Base-by-base conservation (phyloP, 30 jellyfish, hydroid and myxozoan genomes). In the Aurelia aurita complex sp. Pacific region DNA sequence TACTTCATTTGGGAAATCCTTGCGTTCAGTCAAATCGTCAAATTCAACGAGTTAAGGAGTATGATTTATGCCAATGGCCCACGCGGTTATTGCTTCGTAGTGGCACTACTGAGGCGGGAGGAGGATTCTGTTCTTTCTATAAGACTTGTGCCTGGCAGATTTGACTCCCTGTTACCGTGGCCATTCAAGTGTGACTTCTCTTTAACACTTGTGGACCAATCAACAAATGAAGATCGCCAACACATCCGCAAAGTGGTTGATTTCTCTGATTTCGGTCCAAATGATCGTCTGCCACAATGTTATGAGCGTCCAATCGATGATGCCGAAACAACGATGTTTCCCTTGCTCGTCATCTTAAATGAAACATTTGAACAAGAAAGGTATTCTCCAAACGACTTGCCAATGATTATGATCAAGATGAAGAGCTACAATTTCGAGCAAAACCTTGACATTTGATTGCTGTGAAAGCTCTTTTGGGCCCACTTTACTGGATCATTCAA, bases 141-240 rank as follows among this genome's bases (percentile, higher is more conserved):
- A 38, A 63, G 70, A 54, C 32, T 82, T n/a, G 38, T 82, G 11
- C 91, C 91, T 10, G 91, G 91, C 2, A 4, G 46, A 53, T 71
- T n/a, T 61, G 91, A 82, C 60, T 17, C 62, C 29, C 42, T 82
- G 35, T 67, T 82, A 14, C 91, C 85, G 10, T 82, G 91, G 91
- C 91, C 91, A 2, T 70, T 82, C 59, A 79, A 67, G 61, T 67
- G 79, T 69, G 64, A 69, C 54, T 69, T 82, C 51, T 51, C 83
- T 8, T 29, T 82, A n/a, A 51, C 67, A n/a, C 68, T 82, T 11
- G 63, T 67, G 23, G 83, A 72, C 63, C 82, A 82, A 42, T 74
- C 34, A 14, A 15, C 69, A 3, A 35, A 61, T 12, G 92, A 71
- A 15, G 61, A 40, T 17, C 77, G 72, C 12, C 23, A 19, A 17